Base-by-base conservation (phyloP, 2,888 invertebrate species). In the Cerceris rybyensis region DNA sequence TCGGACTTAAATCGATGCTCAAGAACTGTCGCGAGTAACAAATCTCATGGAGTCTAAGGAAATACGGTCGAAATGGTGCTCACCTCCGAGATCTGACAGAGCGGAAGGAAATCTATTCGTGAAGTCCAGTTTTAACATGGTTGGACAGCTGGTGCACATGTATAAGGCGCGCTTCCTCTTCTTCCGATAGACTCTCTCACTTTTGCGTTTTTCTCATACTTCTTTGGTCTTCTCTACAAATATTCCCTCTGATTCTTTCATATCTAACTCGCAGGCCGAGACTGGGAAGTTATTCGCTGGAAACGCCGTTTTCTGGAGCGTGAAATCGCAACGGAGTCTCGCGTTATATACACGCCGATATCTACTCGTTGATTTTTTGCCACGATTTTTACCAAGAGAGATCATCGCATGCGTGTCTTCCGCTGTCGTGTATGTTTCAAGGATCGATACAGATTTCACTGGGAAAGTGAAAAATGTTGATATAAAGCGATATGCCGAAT, bases 101-200 rank as follows among this genome's bases (percentile, higher is more conserved):
- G 61, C 61, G 69, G 66, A 73, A 82, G 77, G 70, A 78, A 75
- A 79, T 81, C 80, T 76, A 78, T 76, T 84, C 80, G 63, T 67
- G 72, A 81, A 77, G 78, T 57, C 63, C 74, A 70, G 78, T 79
- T 79, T 79, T 79, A 79, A 79, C 76, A 72, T 63, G 64, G 64
- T 76, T 71, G 63, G 78, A 75, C 83, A 70, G 70, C 74, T 77
- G 85, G 82, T 80, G 41, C 74, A 58, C 58, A 67, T 70, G 80
- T 75, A 82, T 86, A 81, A 73, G 43, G 55, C 50, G 42, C 11
- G 60, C 63, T 75, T 76, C 65, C 83, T 85, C 82, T 80, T 14
- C 84, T 82, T 81, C 83, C 66, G 73, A 49, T 39, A 50, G 74
- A 54, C 49, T 65, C 67, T 61, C 52, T 72, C 59, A 41, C 72